phyloP scores from a whole-genome alignment of 2,113 vertebrate genomes.

The Pelusios castaneus region DNA sequence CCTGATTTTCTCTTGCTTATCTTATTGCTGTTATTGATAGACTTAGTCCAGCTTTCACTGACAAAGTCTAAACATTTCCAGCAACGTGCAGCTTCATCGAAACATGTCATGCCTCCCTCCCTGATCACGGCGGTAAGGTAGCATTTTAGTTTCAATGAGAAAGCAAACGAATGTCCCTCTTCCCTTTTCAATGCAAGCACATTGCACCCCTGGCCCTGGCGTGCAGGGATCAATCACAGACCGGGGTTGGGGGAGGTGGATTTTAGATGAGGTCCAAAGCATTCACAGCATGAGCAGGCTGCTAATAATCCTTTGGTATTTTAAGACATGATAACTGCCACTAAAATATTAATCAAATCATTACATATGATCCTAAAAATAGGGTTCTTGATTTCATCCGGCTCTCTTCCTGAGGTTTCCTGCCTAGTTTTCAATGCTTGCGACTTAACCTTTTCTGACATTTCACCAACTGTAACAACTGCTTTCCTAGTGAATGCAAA shows the following conservation, averaged over 20 bases:
- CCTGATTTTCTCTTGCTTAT: neutral
- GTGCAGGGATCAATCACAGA: neutral
- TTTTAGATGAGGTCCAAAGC: neutral
- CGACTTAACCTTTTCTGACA: constrained; percentile 77
- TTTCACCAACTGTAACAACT: constrained; percentile 73
- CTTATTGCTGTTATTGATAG: neutral
- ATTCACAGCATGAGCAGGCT: constrained; percentile 12
- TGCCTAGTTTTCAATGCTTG: constrained; percentile 42
- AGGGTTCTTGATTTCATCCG: constrained; percentile 59
- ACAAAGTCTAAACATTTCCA: neutral
- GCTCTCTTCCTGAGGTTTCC: constrained; percentile 54
- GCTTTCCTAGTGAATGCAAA: constrained; percentile 61
- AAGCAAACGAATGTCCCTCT: neutral
- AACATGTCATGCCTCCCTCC: neutral
- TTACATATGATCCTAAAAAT: constrained; percentile 73
- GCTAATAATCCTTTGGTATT: constrained; percentile 56
- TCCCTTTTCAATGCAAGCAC: neutral
- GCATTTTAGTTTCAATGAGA: neutral
- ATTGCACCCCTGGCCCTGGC: neutral
- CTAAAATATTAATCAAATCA: constrained; percentile 76
- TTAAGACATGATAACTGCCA: constrained; percentile 65
- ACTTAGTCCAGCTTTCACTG: neutral
- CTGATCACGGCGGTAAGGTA: fast-evolving
- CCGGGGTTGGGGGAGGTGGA: neutral
- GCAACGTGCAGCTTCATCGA: neutral